Conservation (phyloP, 2,888 invertebrate genomes). For the Diaphora mendica region DNA sequence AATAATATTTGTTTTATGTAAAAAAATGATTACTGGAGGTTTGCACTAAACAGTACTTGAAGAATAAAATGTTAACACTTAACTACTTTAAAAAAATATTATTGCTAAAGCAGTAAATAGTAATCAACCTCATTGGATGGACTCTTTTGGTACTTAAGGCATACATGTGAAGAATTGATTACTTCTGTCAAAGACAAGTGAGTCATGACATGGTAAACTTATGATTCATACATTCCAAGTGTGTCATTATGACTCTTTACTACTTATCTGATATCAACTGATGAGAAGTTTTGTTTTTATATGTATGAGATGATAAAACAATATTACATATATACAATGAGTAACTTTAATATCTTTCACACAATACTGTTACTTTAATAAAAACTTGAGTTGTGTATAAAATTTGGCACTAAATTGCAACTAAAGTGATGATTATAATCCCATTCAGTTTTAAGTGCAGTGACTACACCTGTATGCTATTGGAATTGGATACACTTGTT, state of each 20-base stretch:
- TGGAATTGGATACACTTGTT: conserved; percentile 31
- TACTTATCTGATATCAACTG: conserved; percentile 22
- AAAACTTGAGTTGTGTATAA: conserved; percentile 16
- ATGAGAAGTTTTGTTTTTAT: background rate
- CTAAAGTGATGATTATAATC: conserved; percentile 10
- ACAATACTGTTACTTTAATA: background rate
- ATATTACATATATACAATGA: background rate
- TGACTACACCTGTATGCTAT: conserved; percentile 32
- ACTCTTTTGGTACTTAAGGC: conserved; percentile 45
- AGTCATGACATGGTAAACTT: conserved; percentile 47
- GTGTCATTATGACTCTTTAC: conserved; percentile 35
- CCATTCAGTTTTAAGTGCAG: conserved; percentile 42
- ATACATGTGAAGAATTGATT: conserved; percentile 38
- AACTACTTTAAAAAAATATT: conserved; percentile 23
- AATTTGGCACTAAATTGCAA: conserved; percentile 58
- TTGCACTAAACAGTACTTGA: conserved; percentile 50
- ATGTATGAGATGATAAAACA: background rate
- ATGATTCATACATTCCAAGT: conserved; percentile 48
- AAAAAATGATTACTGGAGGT: conserved; percentile 37
- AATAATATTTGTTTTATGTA: conserved; percentile 32
- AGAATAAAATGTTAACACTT: conserved; percentile 35
- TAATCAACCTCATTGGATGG: conserved; percentile 50
- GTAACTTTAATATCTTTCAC: background rate
- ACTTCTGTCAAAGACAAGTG: conserved; percentile 37
- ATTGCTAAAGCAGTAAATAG: conserved; percentile 44